phyloP scores from a whole-genome alignment of 2,113 vertebrate genomes.

The Cinclus mexicanus region DNA sequence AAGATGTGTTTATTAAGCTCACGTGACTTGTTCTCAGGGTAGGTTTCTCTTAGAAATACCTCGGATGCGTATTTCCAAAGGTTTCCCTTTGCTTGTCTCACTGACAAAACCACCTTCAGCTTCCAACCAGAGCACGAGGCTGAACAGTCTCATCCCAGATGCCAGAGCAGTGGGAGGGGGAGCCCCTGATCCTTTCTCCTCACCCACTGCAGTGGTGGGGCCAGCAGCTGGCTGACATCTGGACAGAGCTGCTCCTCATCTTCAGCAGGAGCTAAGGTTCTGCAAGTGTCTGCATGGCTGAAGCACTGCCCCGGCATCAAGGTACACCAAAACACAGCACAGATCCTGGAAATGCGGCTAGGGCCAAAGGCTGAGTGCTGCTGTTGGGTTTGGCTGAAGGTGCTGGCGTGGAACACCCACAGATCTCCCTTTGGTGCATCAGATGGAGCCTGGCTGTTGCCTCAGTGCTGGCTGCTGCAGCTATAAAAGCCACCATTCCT shows the following conservation, averaged over 20 bases:
- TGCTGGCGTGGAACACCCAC: neutral
- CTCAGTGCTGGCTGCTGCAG: neutral
- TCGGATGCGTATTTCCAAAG: neutral
- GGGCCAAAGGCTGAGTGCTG: neutral
- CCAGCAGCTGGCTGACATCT: neutral
- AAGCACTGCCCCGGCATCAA: neutral
- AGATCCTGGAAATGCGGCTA: neutral
- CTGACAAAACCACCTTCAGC: neutral
- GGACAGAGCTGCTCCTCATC: neutral
- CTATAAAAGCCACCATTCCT: neutral
- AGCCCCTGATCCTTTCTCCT: neutral
- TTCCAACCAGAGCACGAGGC: neutral
- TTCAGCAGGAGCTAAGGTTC: neutral
- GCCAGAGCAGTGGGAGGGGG: accelerated
- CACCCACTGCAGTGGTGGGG: too few species aligned
- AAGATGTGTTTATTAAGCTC: conserved; percentile 31
- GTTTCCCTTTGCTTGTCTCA: neutral
- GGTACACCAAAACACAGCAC: neutral
- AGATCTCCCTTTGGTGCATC: neutral
- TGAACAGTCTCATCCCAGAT: too few species aligned
- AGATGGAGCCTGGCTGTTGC: neutral
- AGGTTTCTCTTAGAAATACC: neutral
- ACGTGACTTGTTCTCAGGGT: neutral
- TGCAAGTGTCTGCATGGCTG: neutral
- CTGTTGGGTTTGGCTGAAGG: neutral